phyloP scores from a whole-genome alignment of 2,797 vertebrate species.

The Dermochelys coriacea region DNA sequence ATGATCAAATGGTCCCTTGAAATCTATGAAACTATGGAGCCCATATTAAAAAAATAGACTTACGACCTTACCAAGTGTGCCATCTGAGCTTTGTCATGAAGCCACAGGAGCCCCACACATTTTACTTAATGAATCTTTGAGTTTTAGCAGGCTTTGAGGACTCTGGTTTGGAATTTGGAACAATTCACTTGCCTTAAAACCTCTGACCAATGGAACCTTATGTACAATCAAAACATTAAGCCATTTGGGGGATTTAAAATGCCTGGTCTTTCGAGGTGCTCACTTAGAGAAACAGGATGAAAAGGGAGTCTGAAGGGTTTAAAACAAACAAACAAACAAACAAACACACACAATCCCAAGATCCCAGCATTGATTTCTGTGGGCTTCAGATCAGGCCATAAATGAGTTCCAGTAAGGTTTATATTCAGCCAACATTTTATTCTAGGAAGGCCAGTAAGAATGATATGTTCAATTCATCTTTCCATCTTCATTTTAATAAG shows the following conservation, averaged over 20 bases:
- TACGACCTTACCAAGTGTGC: neutral
- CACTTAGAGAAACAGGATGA: neutral
- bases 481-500: neutral
- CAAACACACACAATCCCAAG: neutral
- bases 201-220: neutral
- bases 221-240: neutral
- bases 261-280: neutral
- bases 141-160: neutral
- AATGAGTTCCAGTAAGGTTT: neutral
- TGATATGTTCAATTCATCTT: neutral
- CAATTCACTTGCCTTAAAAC: neutral
- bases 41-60: neutral
- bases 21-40: neutral
- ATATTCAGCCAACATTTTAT: neutral
- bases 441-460: neutral
- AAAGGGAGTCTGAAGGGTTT: neutral
- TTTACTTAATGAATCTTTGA: neutral
- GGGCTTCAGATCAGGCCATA: neutral
- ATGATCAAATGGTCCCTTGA: neutral
- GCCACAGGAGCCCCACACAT: neutral
- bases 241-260: neutral
- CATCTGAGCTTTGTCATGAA: neutral
- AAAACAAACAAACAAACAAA: neutral
- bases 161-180: neutral
- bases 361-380: neutral